These are phyloP conservation scores for Aplidium turbinatum DNA, from an alignment of 23 tunicate genomes.

Conservation along the genomic window DNA sequence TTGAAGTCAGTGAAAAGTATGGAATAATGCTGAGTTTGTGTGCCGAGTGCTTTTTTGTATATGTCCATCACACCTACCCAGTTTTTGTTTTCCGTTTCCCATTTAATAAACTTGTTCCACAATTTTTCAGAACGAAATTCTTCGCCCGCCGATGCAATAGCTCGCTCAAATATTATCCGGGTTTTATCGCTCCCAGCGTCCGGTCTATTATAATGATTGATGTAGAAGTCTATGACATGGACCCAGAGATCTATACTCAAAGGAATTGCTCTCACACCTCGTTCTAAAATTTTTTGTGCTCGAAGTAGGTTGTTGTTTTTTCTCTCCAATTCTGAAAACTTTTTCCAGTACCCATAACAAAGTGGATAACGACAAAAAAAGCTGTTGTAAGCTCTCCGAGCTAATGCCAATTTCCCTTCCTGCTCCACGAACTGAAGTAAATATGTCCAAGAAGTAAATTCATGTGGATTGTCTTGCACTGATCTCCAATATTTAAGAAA, in stretches of 20 bases:
- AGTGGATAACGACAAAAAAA: slow-evolving; percentile 87
- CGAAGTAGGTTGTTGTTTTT: slow-evolving; percentile 61
- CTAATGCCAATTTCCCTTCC: slow-evolving; percentile 56
- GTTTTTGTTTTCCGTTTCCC: slow-evolving; percentile 67
- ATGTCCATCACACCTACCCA: slow-evolving; percentile 59
- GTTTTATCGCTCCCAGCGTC: slow-evolving; percentile 84
- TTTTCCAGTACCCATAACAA: slow-evolving; percentile 96
- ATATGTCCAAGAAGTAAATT: slow-evolving; percentile 90
- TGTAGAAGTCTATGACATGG: slow-evolving; percentile 85
- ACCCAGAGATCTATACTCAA: slow-evolving; percentile 91
- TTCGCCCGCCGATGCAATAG: slow-evolving; percentile 71
- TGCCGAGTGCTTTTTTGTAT: slow-evolving; percentile 55
- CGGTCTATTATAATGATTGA: slow-evolving; percentile 79
- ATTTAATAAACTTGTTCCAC: slow-evolving; percentile 88
- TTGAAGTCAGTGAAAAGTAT: slow-evolving; percentile 70
- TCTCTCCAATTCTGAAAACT: slow-evolving; percentile 90
- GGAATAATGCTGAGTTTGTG: slow-evolving; percentile 82
- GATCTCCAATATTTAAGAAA: slow-evolving; percentile 72
- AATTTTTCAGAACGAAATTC: slow-evolving; percentile 90
- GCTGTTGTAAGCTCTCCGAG: slow-evolving; percentile 79
- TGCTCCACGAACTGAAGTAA: slow-evolving; percentile 88
- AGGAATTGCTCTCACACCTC: slow-evolving; percentile 91
- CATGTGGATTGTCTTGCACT: slow-evolving; percentile 84
- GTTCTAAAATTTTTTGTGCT: slow-evolving; percentile 80
- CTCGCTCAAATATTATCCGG: slow-evolving; percentile 67